phyloP scores from a whole-genome alignment of 2,797 vertebrate genomes.

The Macropodus opercularis region DNA sequence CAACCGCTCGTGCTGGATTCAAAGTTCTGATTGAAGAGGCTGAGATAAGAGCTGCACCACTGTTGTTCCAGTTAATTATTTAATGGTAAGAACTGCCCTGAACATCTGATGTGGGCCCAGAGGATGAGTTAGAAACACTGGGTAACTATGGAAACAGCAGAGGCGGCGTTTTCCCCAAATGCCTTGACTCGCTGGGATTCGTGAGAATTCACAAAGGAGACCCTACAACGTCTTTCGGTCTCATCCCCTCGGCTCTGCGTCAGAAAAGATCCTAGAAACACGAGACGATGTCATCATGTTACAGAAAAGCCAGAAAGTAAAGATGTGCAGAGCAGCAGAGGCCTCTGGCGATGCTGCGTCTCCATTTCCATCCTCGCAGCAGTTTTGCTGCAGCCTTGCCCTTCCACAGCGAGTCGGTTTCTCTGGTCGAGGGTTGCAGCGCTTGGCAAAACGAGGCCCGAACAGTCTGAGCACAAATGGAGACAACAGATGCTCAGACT shows the following conservation, averaged over 20 bases:
- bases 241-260: constrained; percentile 2
- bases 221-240: constrained; percentile 10
- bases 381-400: constrained; percentile 1
- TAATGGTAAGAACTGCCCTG: constrained; percentile 11
- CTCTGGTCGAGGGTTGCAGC: constrained; percentile 1
- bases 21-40: constrained; percentile 19
- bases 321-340: background rate
- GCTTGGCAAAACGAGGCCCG: background rate
- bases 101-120: constrained; percentile 5
- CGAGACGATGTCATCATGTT: background rate
- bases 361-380: background rate
- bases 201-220: constrained; percentile 44
- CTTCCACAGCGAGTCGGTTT: constrained; percentile 14
- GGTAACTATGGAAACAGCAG: constrained; percentile 73
- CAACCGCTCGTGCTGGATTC: too few relatives aligned
- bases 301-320: background rate
- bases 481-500: constrained; percentile 1
- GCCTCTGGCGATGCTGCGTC: background rate
- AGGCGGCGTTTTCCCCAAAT: constrained; percentile 30
- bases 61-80: constrained; percentile 35
- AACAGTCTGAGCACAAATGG: background rate
- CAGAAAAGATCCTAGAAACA: background rate
- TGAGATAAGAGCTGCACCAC: constrained; percentile 16
- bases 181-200: constrained; percentile 61
- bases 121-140: constrained; percentile 12